Conservation (phyloP, 2,797 vertebrate genomes). For the Scolopax rusticola region DNA sequence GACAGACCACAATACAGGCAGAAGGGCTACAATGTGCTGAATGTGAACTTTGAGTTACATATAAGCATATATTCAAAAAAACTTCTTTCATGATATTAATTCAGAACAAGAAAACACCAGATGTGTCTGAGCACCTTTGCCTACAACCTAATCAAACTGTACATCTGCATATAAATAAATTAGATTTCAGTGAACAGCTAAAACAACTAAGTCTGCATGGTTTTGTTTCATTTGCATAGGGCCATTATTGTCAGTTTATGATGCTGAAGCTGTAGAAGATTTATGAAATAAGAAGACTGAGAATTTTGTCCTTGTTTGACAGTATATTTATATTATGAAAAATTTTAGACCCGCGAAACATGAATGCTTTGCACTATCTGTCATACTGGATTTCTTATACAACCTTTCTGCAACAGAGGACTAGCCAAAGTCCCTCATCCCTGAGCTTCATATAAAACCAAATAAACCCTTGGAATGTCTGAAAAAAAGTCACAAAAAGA, state of each 20-base stretch:
- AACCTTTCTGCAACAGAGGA: background rate
- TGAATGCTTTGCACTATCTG: background rate
- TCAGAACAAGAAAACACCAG: background rate
- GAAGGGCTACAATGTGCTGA: background rate
- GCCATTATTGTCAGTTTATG: background rate
- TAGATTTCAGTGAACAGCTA: background rate
- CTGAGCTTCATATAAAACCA: background rate
- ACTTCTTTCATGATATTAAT: background rate
- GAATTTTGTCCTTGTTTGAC: background rate
- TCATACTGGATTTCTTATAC: background rate
- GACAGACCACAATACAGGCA: background rate
- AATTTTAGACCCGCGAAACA: background rate
- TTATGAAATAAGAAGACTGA: background rate
- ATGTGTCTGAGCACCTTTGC: background rate
- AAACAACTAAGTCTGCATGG: background rate
- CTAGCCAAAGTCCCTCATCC: background rate
- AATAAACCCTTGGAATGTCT: background rate
- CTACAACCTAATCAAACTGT: background rate
- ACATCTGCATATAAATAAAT: background rate
- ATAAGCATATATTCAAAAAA: background rate
- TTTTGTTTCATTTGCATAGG: background rate
- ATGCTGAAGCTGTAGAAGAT: background rate
- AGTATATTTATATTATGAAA: background rate
- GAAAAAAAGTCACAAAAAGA: background rate
- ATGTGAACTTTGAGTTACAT: background rate